Percentiles rank a stretch among this genome's conserved stretches.
These are phyloP conservation scores for Hydropsyche tenuis DNA, from an alignment of 1,140 invertebrate species.

Conservation along the genomic window DNA sequence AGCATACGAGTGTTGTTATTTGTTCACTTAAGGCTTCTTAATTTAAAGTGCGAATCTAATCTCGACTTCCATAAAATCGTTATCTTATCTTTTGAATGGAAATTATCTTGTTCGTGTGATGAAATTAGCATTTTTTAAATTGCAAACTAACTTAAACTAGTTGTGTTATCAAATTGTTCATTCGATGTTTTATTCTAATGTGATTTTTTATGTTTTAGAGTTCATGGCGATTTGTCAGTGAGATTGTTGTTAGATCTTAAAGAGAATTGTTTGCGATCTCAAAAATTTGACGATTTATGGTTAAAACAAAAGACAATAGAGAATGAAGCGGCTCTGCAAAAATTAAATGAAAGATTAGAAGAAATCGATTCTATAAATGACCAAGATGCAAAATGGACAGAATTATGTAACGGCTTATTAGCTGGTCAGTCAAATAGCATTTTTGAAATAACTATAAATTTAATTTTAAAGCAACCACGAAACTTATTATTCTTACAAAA, in stretches of 20 bases:
- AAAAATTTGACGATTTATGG: conserved; percentile 94
- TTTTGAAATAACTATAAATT: conserved; percentile 59
- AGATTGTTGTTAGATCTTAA: conserved; percentile 89
- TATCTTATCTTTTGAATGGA: not conserved
- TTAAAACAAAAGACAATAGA: conserved; percentile 72
- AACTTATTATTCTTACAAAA: not conserved
- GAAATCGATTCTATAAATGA: conserved; percentile 66
- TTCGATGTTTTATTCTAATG: conserved; percentile 50
- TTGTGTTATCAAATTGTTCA: conserved; percentile 29
- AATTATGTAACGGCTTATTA: conserved; percentile 67
- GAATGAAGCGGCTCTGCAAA: conserved; percentile 64
- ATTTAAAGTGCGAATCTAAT: not conserved
- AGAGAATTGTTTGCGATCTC: conserved; percentile 88
- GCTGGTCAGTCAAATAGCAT: conserved; percentile 65
- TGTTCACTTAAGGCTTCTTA: no score
- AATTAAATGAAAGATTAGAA: conserved; percentile 62
- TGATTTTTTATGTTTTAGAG: no score
- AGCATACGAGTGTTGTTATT: not conserved
- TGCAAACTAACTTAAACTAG: no score
- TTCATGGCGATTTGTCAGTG: conserved; percentile 84
- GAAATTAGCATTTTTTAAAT: no score
- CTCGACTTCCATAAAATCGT: not conserved
- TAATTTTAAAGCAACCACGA: no score
- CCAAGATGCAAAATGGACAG: conserved; percentile 64
- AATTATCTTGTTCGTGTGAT: no score